Evolutionary conservation across 1,140 invertebrate species (phyloP), one percentile per base, ranked within the genome.

Genomic region (Trypoxylus dichotomus): DNA sequence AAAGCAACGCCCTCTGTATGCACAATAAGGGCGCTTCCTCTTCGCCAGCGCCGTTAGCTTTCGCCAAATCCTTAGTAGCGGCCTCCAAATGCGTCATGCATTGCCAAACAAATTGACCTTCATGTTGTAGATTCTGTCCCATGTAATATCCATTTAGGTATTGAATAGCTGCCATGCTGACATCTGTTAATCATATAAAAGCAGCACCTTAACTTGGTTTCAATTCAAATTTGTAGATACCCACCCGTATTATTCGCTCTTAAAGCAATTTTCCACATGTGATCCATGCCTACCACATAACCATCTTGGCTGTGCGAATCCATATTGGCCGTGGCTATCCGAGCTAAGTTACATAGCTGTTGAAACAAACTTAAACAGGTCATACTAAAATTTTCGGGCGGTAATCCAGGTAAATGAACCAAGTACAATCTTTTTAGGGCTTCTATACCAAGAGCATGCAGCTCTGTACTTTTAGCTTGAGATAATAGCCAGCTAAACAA

Each of bases 71-170:
- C 77, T 91, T 90, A 0, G 94, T 92, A 3, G 96, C 95, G 7
- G 92, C 92, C 7, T 93, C 92, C 5, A 98, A 87, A 86, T 96
- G 94, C 41, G 92, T 92, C 95, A 98, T 98, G 83, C 96, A 97
- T 79, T 95, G 93, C 0, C 93, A 91, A 0, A 98, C 93, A 86
- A 98, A 98, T 83, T 97, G 96, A 77, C 95, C 93, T 85, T 98
- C 96, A 80, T 96, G 93, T 76, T 96, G 94, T 27, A 97, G 84
- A 85, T 96, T 94, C 79, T 94, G 92, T 27, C 95, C 94, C 90
- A 97, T 96, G 86, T 97, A 98, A 83, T 95, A 97, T 81, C 92
- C 93, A 84, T 97, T 98, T 41, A 98, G 88, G 84, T 96, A 96
- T 83, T 97, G 95, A 77, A 97, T 98, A 0, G 96, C 96, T 5